Percentiles rank a stretch among this genome's conserved stretches.
Conservation (phyloP, 2,797 vertebrate genomes). For the Galagoides demidoff region DNA sequence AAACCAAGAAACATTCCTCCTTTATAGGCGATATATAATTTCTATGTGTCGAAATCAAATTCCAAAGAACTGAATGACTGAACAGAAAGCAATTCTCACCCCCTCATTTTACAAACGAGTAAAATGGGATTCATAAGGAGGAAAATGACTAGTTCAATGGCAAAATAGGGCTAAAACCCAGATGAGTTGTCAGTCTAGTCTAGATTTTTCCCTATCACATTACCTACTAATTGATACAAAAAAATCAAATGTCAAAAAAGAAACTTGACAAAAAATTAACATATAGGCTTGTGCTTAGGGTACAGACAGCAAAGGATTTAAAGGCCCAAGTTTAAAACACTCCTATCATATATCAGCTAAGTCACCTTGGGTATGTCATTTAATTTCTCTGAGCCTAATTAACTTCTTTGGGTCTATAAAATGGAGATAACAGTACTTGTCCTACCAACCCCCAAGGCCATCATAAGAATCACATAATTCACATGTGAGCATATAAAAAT, state of each 20-base stretch:
- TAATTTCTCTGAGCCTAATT: slow-evolving; percentile 56
- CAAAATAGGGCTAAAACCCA: neutral
- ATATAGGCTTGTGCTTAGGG: neutral
- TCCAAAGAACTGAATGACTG: slow-evolving; percentile 8
- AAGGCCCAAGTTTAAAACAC: slow-evolving; percentile 33
- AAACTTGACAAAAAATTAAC: neutral
- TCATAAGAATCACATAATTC: slow-evolving; percentile 25
- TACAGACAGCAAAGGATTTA: neutral
- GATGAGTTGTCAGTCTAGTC: neutral
- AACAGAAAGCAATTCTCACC: slow-evolving; percentile 17
- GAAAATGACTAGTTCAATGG: slow-evolving; percentile 1
- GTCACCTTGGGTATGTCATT: slow-evolving; percentile 15
- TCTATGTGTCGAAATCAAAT: slow-evolving; percentile 44
- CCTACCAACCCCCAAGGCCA: neutral
- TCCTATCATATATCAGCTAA: neutral
- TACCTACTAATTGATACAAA: neutral
- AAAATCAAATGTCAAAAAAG: slow-evolving; percentile 22
- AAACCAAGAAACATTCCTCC: slow-evolving; percentile 32
- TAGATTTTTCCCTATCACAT: neutral
- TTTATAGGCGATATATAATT: slow-evolving; percentile 24
- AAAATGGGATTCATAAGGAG: slow-evolving; percentile 8
- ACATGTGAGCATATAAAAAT: neutral
- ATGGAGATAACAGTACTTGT: neutral
- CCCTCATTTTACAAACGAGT: slow-evolving; percentile 28
- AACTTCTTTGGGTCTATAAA: slow-evolving; percentile 47